These are phyloP conservation scores for Euzophera pinguis DNA, from an alignment of 2,888 invertebrate species.

Conservation along the genomic window DNA sequence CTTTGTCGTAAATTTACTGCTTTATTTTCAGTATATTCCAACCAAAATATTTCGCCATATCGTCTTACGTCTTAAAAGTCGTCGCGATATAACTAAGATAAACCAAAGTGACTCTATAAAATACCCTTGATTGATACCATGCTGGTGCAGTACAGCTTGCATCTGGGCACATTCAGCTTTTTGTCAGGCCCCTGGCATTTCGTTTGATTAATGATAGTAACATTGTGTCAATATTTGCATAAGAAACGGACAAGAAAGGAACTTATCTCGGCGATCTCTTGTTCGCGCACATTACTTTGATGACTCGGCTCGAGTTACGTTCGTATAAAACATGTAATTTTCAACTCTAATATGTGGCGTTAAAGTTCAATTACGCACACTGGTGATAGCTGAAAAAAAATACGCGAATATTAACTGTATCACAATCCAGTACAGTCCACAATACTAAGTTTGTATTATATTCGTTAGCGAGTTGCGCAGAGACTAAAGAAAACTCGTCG, in stretches of 20 bases:
- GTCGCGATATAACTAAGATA: constrained; percentile 6
- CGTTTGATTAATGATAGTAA: constrained; percentile 72
- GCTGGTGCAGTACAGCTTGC: constrained; percentile 35
- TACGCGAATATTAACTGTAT: constrained; percentile 30
- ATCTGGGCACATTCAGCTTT: constrained; percentile 42
- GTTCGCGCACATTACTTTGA: constrained; percentile 54
- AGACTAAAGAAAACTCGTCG: constrained; percentile 52
- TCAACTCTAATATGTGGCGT: constrained; percentile 30
- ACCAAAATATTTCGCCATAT: constrained; percentile 5
- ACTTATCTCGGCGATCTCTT: constrained; percentile 66
- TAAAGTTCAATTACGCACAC: constrained; percentile 22
- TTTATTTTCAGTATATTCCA: not conserved
- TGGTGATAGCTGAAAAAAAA: not conserved
- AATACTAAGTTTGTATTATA: constrained; percentile 22
- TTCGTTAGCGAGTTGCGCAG: constrained; percentile 27
- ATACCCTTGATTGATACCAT: constrained; percentile 47
- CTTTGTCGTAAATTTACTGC: not conserved
- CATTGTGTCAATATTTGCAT: constrained; percentile 78
- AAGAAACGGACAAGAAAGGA: constrained; percentile 71
- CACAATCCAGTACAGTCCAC: constrained; percentile 29
- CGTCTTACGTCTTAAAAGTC: constrained; percentile 7
- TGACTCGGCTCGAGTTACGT: constrained; percentile 49
- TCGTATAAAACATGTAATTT: constrained; percentile 22
- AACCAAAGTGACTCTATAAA: constrained; percentile 23
- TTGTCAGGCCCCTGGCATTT: constrained; percentile 53